A percentile compares a stretch with the other conserved stretches of the same genome.
phyloP scores from a whole-genome alignment of 2,888 invertebrate species.

The Acleris laterana region DNA sequence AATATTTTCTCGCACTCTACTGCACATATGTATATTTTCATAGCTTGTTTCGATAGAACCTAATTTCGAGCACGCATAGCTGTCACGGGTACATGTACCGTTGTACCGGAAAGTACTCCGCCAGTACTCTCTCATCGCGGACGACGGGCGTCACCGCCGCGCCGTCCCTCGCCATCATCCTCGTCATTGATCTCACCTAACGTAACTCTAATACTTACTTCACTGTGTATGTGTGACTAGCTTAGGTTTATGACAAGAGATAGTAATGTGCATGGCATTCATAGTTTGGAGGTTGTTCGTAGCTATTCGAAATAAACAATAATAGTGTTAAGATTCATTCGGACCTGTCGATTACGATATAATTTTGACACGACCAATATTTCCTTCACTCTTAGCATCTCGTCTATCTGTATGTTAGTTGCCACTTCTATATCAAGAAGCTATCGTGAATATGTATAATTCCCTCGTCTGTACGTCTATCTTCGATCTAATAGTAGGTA shows the following conservation, averaged over 20 bases:
- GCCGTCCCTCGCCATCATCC: constrained; percentile 61
- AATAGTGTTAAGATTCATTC: constrained; percentile 69
- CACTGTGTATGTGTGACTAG: constrained; percentile 79
- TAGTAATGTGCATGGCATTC: constrained; percentile 79
- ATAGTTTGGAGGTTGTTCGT: constrained; percentile 80
- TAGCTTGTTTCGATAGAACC: constrained; percentile 71
- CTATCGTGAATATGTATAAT: constrained; percentile 57
- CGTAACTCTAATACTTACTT: constrained; percentile 62
- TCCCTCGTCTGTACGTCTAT: constrained; percentile 54
- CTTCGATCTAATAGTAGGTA: constrained; percentile 63
- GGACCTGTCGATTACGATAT: constrained; percentile 56
- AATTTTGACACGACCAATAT: constrained; percentile 63
- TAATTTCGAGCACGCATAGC: constrained; percentile 72
- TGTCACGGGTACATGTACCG: constrained; percentile 45
- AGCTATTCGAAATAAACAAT: constrained; percentile 77
- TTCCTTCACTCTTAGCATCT: constrained; percentile 42
- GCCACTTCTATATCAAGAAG: constrained; percentile 48
- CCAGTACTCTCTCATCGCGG: constrained; percentile 6
- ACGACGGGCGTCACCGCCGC: constrained; percentile 63
- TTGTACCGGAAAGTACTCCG: constrained; percentile 1
- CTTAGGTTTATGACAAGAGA: constrained; percentile 67
- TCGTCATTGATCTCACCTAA: constrained; percentile 49
- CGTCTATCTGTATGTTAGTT: constrained; percentile 52
- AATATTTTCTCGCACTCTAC: constrained; percentile 76
- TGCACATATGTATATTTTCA: constrained; percentile 75